These are phyloP conservation scores for Coregonus sp. DNA, from an alignment of 2,797 vertebrate genomes.

Conservation along the genomic window DNA sequence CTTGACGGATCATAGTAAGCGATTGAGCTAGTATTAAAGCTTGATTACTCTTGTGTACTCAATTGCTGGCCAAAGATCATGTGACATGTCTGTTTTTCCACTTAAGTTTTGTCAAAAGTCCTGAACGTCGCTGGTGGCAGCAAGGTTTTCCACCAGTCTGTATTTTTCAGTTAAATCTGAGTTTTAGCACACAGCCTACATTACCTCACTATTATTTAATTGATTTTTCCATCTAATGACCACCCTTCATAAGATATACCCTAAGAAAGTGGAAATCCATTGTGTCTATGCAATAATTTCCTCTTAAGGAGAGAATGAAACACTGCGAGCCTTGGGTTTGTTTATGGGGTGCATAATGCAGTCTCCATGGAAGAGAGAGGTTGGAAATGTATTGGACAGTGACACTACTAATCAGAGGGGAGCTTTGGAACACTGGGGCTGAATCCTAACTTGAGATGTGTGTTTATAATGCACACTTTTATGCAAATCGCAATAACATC, in stretches of 20 bases:
- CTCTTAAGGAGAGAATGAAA: background rate
- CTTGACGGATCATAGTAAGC: conserved; percentile 14
- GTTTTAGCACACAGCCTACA: background rate
- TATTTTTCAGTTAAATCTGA: background rate
- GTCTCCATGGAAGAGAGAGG: background rate
- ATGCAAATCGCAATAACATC: background rate
- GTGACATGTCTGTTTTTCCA: background rate
- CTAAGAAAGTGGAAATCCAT: background rate
- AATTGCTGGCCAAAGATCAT: conserved; percentile 9
- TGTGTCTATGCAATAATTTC: background rate
- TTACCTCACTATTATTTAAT: background rate
- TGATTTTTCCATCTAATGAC: background rate
- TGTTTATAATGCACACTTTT: background rate
- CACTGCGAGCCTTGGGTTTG: background rate
- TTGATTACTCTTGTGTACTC: background rate
- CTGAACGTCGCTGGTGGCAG: background rate
- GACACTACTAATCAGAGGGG: background rate
- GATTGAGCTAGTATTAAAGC: background rate
- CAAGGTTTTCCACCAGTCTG: background rate
- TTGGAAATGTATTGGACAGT: background rate
- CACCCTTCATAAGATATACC: background rate
- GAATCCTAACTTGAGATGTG: background rate
- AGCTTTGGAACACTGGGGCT: background rate
- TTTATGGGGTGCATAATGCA: background rate
- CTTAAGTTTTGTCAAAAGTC: background rate